Base-by-base conservation (phyloP, 2,113 vertebrate species). In the Falcunculus frontatus region DNA sequence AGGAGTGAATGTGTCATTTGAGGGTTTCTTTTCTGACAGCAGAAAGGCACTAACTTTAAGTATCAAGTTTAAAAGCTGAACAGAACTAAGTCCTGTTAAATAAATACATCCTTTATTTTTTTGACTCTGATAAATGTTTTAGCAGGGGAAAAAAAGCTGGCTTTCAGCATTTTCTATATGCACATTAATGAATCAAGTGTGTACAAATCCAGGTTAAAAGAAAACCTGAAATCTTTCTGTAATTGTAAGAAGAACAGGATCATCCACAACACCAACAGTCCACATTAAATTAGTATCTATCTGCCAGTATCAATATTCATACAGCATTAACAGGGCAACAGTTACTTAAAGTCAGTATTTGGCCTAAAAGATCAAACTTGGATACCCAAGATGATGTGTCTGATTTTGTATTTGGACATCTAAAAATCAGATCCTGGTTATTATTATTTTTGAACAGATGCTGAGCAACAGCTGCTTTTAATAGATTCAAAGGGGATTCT, bases 401-500 rank as follows among this genome's bases (percentile, higher is more conserved):
- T 91, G 94, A 94, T 87, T 94, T 79, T 92, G 32, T 91, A 49
- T 91, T 72, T 91, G 77, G 57, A 79, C 67, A 83, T 84, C 46
- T 63, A 35, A 88, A 87, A 91, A 74, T 10, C 67, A 95, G 67
- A 62, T 95, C 46, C 35, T 89, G 52, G 69, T 73, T 73, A 56
- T 93, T 86, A 67, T 91, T 92, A 86, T 85, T 94, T 73, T 89
- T 85, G 35, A 89, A 53, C 63, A 69, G 75, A 95, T 83, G 55
- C 30, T 74, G 87, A 91, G 63, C 47, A 77, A 67, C 94, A 96
- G 95, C 89, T 94, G 89, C 82, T 96, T 89, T 95, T 89, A 96
- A 95, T 95, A 89, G 75, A 87, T 94, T 74, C 4, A 6, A 33
- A 89, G 82, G 62, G 75, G 67, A 62, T 90, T 94, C 74, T 94